Percentiles rank a stretch among this genome's conserved stretches.
phyloP scores from a whole-genome alignment of 2,888 invertebrate genomes.

The Sinohyriopsis cumingii region DNA sequence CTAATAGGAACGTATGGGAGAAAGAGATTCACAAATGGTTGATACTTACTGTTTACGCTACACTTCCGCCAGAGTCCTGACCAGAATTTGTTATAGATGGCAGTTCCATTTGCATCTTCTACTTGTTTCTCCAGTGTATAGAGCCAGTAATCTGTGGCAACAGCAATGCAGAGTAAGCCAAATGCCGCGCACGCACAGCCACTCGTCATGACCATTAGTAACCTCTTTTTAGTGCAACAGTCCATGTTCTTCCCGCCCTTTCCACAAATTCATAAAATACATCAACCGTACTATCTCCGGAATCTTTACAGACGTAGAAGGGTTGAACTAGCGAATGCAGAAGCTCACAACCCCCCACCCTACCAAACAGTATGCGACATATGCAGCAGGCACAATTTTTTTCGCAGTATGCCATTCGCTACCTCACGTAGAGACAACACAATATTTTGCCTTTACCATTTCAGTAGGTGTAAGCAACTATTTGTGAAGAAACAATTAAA shows the following conservation, averaged over 20 bases:
- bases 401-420: too few relatives aligned
- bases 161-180: constrained; percentile 69
- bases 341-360: too few relatives aligned
- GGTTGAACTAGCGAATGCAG: too few relatives aligned
- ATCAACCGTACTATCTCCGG: neutral
- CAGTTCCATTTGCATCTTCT: constrained; percentile 45
- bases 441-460: too few relatives aligned
- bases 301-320: too few relatives aligned
- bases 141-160: constrained; percentile 71
- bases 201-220: constrained; percentile 70
- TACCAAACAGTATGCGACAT: too few relatives aligned
- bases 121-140: constrained; percentile 61
- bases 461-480: too few relatives aligned
- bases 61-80: constrained; percentile 69
- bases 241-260: constrained; percentile 58
- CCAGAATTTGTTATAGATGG: constrained; percentile 48
- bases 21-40: neutral
- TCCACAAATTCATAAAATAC: constrained; percentile 2
- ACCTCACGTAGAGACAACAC: too few relatives aligned
- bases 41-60: constrained; percentile 59
- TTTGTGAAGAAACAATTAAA: too few relatives aligned
- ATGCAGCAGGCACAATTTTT: too few relatives aligned
- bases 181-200: constrained; percentile 71
- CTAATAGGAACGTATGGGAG: too few relatives aligned
- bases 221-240: constrained; percentile 67